phyloP scores from a whole-genome alignment of 2,113 vertebrate genomes.

The Muntiacus muntjak region DNA sequence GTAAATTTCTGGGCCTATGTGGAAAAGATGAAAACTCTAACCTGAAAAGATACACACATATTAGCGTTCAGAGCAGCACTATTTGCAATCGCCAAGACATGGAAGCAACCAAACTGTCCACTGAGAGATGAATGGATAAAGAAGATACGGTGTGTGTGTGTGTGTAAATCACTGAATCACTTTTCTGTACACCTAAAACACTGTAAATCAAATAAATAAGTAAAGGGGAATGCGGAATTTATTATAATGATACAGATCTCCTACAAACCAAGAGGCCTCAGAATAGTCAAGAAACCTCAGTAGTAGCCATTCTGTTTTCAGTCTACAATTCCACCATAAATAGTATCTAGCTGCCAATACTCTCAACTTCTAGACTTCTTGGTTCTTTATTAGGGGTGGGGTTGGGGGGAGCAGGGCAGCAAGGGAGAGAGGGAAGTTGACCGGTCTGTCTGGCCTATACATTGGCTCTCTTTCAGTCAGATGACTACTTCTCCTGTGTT shows the following conservation, averaged over 20 bases:
- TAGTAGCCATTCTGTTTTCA: neutral
- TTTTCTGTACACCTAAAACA: neutral
- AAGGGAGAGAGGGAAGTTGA: neutral
- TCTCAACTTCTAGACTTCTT: neutral
- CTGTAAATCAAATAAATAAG: neutral
- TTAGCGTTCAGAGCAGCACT: neutral
- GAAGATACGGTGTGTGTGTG: neutral
- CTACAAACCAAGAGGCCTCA: neutral
- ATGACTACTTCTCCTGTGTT: neutral
- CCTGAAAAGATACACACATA: neutral
- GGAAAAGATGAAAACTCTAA: neutral
- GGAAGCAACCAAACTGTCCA: neutral
- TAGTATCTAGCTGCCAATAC: neutral
- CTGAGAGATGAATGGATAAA: neutral
- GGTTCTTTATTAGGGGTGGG: neutral
- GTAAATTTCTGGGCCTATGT: neutral
- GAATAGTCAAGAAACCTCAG: neutral
- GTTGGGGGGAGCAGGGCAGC: neutral
- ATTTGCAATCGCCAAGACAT: neutral
- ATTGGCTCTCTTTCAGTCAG: neutral
- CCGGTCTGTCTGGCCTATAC: neutral
- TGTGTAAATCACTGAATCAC: neutral
- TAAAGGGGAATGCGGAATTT: neutral
- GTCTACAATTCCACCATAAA: neutral
- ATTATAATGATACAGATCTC: neutral